Evolutionary conservation across 1,140 invertebrate genomes (phyloP).

Genomic region (Philopotamus ludificatus): DNA sequence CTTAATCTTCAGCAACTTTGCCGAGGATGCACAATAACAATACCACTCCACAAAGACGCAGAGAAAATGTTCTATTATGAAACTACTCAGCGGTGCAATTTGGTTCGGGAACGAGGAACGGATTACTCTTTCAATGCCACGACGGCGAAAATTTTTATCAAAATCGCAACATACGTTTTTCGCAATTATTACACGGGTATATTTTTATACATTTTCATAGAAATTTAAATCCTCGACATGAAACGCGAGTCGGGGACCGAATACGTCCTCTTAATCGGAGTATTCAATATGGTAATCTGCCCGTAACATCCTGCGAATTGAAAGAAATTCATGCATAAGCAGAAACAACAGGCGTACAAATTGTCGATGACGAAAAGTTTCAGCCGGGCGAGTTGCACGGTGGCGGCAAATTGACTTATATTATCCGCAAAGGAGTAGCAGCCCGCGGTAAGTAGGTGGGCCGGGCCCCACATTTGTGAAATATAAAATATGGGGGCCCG

Average conservation of each 20-base stretch:
- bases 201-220: too few species aligned
- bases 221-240: too few species aligned
- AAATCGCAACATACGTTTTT: too few species aligned
- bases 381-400: not conserved
- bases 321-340: too few species aligned
- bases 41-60: not conserved
- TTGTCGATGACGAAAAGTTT: not conserved
- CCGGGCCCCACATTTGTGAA: constrained; percentile 30
- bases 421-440: constrained; percentile 34
- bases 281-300: too few species aligned
- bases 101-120: not conserved
- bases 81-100: not conserved
- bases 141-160: too few species aligned
- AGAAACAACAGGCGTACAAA: too few species aligned
- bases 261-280: too few species aligned
- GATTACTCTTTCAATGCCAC: too few species aligned
- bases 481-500: constrained; percentile 38
- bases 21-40: constrained; percentile 31
- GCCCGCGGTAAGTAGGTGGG: constrained; percentile 5
- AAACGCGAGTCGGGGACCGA: too few species aligned
- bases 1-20: constrained; percentile 35
- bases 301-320: too few species aligned
- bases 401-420: constrained; percentile 41
- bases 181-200: too few species aligned
- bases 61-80: constrained; percentile 7